Evolutionary conservation across 1,140 invertebrate species (phyloP), one percentile per base, ranked within the genome.

Genomic region (Drosophila lini): DNA sequence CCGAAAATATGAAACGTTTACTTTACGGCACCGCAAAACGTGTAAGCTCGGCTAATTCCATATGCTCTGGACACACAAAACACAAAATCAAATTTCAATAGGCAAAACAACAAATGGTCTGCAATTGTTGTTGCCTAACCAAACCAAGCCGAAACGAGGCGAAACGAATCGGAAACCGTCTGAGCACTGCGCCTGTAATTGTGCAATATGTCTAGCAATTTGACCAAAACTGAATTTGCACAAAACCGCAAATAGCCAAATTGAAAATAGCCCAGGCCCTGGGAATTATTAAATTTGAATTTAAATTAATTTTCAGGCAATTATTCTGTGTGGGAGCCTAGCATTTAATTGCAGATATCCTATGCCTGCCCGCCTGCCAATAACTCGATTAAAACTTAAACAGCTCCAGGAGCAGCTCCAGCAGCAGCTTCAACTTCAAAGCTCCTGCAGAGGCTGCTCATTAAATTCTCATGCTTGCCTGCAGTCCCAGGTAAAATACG

Each of bases 391-490:
- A 76, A 77, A 68, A 42, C 50, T 69, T 77, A 50, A 61, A 44
- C 32, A 77, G 61, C 16, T 67, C 67, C 61, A 40, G 53, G 22
- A 47, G 15, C 13, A 60, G 34, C 32, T 38, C 15, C 25, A 10
- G 25, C 25, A 10, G 1, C 3, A 5, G 8, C 15, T 77, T 40
- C 44, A 70, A 77, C 55, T 58, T 55, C 75, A 69, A 76, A 76
- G 74, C 62, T 52, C 16, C 67, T 40, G 63, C 65, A 22, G 31
- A 19, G 48, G 34, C 32, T 62, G 57, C 74, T 78, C 75, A 78
- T 78, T 78, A 78, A 78, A 78, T 78, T 78, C 53, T 78, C 75
- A 78, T 78, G 75, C 75, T 78, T 78, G 74, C 75, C 75, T 78
- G 75, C 74, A 77, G 74, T 69, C 57, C 41, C 50, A 56, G 57